Conservation (phyloP, 2,113 vertebrate species). For the Pedetes capensis region DNA sequence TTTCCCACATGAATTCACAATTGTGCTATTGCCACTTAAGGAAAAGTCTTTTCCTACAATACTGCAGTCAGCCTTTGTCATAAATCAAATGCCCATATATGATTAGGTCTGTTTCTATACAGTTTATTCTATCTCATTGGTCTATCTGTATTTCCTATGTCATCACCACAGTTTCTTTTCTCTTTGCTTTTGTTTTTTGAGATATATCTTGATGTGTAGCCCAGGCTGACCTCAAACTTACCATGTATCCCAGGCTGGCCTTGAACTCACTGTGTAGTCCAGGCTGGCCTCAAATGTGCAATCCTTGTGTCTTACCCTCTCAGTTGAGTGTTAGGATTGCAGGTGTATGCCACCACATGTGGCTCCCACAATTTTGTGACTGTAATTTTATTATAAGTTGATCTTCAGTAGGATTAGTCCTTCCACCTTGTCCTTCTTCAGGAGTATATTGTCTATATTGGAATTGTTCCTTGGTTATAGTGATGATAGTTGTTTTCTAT, state of each 20-base stretch:
- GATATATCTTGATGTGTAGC: no score
- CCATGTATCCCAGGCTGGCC: no score
- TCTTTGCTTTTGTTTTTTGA: no score
- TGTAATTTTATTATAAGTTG: neutral
- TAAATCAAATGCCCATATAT: neutral
- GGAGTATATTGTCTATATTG: neutral
- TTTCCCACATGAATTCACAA: neutral
- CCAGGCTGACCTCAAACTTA: no score
- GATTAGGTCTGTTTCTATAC: neutral
- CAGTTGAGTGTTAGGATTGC: no score
- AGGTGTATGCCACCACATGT: no score
- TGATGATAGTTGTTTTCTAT: neutral
- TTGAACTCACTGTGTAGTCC: no score
- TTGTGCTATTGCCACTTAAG: neutral
- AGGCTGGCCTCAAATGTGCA: no score
- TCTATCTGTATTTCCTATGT: neutral
- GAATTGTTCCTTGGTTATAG: neutral
- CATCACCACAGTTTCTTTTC: neutral
- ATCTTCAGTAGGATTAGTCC: neutral
- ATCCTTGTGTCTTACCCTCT: no score
- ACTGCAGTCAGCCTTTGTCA: neutral
- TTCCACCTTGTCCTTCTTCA: conserved; percentile 21
- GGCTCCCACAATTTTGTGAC: neutral
- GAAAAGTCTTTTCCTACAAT: neutral
- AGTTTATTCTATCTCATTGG: neutral